A percentile compares a stretch with the other conserved stretches of the same genome.
Evolutionary conservation across 1,140 invertebrate genomes (phyloP).

Genomic region (Caenorhabditis latens): DNA sequence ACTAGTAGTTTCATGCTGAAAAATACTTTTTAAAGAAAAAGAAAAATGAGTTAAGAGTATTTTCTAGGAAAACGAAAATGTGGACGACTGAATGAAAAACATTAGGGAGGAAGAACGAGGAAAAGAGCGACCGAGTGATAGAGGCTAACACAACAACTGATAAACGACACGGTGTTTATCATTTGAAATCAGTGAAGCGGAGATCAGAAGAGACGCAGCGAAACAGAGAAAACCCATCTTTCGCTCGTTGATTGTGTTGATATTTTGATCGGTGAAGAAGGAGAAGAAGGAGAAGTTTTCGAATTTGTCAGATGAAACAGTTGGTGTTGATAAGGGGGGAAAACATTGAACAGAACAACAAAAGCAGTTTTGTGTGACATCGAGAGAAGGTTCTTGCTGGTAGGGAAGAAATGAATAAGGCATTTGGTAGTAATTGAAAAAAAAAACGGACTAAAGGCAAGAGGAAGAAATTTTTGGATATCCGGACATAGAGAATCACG

Average conservation of each 20-base stretch:
- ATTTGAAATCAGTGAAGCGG: slow-evolving; percentile 10
- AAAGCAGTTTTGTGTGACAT: neutral
- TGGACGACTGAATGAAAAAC: neutral
- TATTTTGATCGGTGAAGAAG: slow-evolving; percentile 5
- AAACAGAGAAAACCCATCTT: neutral
- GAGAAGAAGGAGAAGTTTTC: neutral
- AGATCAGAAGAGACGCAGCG: neutral
- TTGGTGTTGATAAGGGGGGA: neutral
- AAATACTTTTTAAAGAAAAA: neutral
- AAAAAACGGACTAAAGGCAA: too few relatives aligned
- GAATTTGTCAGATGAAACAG: slow-evolving; percentile 31
- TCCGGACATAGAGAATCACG: too few relatives aligned
- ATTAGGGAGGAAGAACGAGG: slow-evolving; percentile 39
- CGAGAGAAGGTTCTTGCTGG: too few relatives aligned
- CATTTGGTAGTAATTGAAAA: too few relatives aligned
- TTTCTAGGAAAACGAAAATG: neutral
- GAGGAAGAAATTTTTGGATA: too few relatives aligned
- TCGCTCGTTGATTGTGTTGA: slow-evolving; percentile 6
- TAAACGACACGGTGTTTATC: slow-evolving; percentile 44
- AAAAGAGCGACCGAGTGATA: neutral
- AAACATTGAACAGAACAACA: neutral
- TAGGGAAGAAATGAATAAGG: too few relatives aligned
- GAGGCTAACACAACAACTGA: slow-evolving; percentile 48
- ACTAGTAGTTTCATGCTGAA: slow-evolving; percentile 39
- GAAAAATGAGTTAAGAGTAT: neutral